Base-by-base conservation (phyloP, 2,797 vertebrate genomes). In the Myotis pilosus region DNA sequence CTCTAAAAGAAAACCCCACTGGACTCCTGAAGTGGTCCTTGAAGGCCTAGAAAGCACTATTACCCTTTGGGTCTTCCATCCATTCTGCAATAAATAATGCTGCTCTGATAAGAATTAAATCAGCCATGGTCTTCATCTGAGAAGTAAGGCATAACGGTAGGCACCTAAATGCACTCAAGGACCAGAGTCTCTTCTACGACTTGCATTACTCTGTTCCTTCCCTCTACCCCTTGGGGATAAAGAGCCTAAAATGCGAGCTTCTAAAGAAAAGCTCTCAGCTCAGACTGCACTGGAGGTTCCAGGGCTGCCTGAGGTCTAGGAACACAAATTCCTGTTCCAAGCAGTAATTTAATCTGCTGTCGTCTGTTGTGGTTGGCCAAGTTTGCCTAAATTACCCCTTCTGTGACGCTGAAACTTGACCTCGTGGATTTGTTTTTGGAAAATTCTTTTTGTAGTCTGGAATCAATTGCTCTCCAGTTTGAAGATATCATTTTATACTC, bases 361-460 rank as follows among this genome's bases (percentile, higher is more conserved):
- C 53, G 71, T 94, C 86, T 96, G 20, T 78, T 96, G 92, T 78
- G 79, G 90, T 95, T 97, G 93, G 95, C 88, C 1, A 74, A 80
- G 49, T 84, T 93, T 83, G 82, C 94, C 78, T 69, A 87, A 94
- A 94, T 95, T 89, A 92, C 81, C 91, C 92, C 79, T 96, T 92
- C 92, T 83, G 60, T 86, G 93, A 92, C 0, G 60, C 30, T 95
- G 93, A 88, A 96, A 96, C 66, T 76, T 69, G 92, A 96, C 85
- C 90, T 93, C 47, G 8, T 83, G 55, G 86, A 64, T 96, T 89
- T 91, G 95, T 81, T 96, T 96, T 96, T 76, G 93, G 95, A 96
- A 97, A 97, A 93, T 93, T 92, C 85, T 82, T 95, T 90, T 83
- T 62, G 25, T 66, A 49, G 15, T 95, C 82, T 92, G 86, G 91